Evolutionary conservation across 1,140 invertebrate genomes (phyloP).

Genomic region (Seison nebaliae): DNA sequence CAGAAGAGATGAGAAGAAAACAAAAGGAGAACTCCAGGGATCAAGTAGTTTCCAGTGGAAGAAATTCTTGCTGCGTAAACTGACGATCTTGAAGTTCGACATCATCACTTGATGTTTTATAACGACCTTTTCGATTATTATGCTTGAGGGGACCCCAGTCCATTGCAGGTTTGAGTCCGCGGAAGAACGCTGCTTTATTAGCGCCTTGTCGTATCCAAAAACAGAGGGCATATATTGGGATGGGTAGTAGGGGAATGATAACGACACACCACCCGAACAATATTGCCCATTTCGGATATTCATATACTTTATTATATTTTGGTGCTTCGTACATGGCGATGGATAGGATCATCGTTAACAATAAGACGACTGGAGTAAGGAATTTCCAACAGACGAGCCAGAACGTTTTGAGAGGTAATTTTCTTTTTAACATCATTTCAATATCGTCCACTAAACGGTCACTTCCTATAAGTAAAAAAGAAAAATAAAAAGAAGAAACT

Average conservation of each 20-base stretch:
- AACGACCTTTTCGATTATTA: no score
- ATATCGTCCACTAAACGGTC: conserved; percentile 6
- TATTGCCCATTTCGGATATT: conserved; percentile 8
- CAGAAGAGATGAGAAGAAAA: no score
- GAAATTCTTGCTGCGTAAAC: no score
- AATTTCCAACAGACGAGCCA: conserved; percentile 11
- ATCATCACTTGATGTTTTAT: no score
- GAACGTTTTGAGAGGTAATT: conserved; percentile 7
- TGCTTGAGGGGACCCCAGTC: no score
- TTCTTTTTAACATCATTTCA: conserved; percentile 5
- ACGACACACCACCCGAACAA: conserved; percentile 7
- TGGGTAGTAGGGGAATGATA: neutral
- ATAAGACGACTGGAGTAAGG: conserved; percentile 10
- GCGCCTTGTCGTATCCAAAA: no score
- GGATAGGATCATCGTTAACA: neutral
- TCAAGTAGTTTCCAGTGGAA: no score
- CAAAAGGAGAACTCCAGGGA: no score
- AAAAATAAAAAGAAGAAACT: neutral
- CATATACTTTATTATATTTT: conserved; percentile 1
- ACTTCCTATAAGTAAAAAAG: neutral
- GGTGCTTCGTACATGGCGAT: conserved; percentile 2
- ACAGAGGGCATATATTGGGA: conserved; percentile 11
- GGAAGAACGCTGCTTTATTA: no score
- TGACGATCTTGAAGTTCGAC: no score
- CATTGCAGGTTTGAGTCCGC: no score